phyloP scores from a whole-genome alignment of 2,888 invertebrate genomes.

The Andricus curvator region DNA sequence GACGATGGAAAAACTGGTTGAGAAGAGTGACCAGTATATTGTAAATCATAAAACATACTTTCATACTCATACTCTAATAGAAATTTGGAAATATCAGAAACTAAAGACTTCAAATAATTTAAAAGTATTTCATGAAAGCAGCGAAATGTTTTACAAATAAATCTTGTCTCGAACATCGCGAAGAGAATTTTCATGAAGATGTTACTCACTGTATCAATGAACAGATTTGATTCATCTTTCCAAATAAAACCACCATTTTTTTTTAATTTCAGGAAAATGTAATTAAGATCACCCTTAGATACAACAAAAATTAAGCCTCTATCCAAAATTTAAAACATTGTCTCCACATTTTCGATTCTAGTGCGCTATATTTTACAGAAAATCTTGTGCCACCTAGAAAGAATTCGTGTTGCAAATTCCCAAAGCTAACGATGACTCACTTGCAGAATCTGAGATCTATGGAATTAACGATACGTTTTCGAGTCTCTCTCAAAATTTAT shows the following conservation, averaged over 20 bases:
- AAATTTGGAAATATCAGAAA: background rate
- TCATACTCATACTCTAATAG: no score
- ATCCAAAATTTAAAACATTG: background rate
- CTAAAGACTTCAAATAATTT: background rate
- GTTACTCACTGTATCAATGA: background rate
- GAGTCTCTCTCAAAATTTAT: background rate
- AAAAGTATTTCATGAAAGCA: background rate
- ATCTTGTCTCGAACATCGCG: background rate
- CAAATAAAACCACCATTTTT: background rate
- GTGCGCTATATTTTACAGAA: background rate
- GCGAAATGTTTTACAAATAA: background rate
- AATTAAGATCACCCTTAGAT: background rate
- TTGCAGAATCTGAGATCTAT: slow-evolving; percentile 12
- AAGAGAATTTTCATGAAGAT: background rate
- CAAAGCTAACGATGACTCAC: background rate
- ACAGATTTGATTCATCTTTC: background rate
- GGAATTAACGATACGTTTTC: slow-evolving; percentile 5
- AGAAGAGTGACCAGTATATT: no score
- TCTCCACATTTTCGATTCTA: background rate
- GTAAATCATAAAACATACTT: no score
- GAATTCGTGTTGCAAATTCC: slow-evolving; percentile 4
- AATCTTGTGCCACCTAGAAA: slow-evolving; percentile 12
- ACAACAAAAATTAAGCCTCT: background rate
- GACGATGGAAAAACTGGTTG: no score
- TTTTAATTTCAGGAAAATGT: background rate